Percentiles rank a stretch among this genome's conserved stretches.
Evolutionary conservation across 2,797 vertebrate species (phyloP).

Genomic region (Amphiprion clarkii): DNA sequence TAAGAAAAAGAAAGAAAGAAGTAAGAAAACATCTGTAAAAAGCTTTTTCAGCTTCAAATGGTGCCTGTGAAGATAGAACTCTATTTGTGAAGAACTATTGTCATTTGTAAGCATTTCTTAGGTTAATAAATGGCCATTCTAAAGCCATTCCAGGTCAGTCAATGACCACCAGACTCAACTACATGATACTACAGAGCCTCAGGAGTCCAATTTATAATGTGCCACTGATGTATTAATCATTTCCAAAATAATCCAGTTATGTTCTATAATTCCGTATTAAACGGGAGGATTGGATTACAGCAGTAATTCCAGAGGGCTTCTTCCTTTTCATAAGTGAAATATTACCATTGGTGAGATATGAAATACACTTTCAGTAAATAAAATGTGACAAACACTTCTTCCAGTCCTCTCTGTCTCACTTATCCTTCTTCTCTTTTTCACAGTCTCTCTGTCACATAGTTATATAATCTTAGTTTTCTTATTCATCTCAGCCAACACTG

Average conservation of each 20-base stretch:
- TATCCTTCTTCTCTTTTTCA: slow-evolving; percentile 17
- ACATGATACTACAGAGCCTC: slow-evolving; percentile 5
- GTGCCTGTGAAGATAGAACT: background rate
- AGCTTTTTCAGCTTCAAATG: background rate
- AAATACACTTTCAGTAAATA: slow-evolving; percentile 19
- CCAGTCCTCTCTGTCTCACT: slow-evolving; percentile 11
- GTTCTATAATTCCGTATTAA: slow-evolving; percentile 23
- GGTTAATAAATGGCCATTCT: background rate
- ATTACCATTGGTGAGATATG: slow-evolving; percentile 17
- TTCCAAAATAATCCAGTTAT: slow-evolving; percentile 31
- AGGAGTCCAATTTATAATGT: slow-evolving; percentile 13
- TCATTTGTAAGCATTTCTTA: background rate
- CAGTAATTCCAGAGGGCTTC: slow-evolving; percentile 3
- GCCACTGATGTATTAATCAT: slow-evolving; percentile 25
- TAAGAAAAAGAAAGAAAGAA: background rate
- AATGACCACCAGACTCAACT: slow-evolving; percentile 2
- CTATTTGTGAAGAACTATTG: background rate
- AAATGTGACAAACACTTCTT: slow-evolving; percentile 5
- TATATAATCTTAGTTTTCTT: slow-evolving; percentile 61
- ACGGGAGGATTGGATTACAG: slow-evolving; percentile 34
- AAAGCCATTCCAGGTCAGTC: slow-evolving; percentile 24
- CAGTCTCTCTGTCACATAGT: slow-evolving; percentile 51
- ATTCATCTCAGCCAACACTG: slow-evolving; percentile 57
- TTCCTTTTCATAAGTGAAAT: slow-evolving; percentile 7
- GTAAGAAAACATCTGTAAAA: background rate